These are phyloP conservation scores for Benitochromis conjunctus DNA, from an alignment of 2,113 vertebrate species.

Conservation along the genomic window DNA sequence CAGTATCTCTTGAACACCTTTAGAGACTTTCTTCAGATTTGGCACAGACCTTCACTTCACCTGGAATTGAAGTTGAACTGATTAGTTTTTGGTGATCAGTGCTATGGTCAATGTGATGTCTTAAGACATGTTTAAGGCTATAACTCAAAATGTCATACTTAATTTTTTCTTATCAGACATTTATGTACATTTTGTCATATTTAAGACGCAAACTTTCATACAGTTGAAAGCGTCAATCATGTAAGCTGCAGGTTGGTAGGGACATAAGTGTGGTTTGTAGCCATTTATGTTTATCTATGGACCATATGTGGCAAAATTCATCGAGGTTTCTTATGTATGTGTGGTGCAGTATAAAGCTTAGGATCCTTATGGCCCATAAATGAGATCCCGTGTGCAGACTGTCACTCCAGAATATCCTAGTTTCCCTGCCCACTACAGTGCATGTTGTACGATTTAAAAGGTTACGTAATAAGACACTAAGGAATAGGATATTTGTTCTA, in stretches of 20 bases:
- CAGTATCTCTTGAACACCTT: not conserved
- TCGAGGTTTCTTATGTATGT: not conserved
- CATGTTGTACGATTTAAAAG: slow-evolving; percentile 44
- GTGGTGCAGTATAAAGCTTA: not conserved
- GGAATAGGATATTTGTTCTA: slow-evolving; percentile 55
- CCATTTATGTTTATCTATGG: not conserved
- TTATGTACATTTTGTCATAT: no score
- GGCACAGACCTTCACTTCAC: not conserved
- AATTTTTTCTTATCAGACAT: no score
- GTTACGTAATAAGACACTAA: slow-evolving; percentile 53
- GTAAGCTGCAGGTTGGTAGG: not conserved
- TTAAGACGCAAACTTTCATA: not conserved
- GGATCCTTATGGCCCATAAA: not conserved
- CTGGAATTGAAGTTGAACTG: not conserved
- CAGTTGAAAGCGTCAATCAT: not conserved
- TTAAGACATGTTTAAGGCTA: not conserved
- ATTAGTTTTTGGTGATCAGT: not conserved
- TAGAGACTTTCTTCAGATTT: not conserved
- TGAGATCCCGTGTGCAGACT: not conserved
- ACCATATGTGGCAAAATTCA: not conserved
- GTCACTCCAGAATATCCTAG: not conserved
- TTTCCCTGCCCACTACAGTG: not conserved
- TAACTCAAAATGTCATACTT: not conserved
- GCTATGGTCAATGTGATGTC: not conserved
- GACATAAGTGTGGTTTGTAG: not conserved